Evolutionary conservation across 2,888 invertebrate species (phyloP).

Genomic region (Punctoribates punctum): DNA sequence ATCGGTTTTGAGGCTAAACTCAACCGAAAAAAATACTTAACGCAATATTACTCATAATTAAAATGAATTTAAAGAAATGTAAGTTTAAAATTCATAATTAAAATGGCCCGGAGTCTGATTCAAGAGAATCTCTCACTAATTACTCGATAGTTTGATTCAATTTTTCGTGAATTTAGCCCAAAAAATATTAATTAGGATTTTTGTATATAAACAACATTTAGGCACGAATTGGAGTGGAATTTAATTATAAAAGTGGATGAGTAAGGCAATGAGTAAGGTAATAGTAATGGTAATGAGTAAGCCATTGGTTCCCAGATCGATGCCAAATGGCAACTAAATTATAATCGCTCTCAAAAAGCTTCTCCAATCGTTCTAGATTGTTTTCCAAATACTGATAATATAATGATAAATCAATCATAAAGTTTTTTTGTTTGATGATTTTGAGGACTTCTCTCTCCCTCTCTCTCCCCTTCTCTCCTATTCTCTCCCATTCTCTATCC

Average conservation of each 20-base stretch:
- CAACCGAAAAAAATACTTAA: neutral
- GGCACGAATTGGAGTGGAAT: neutral
- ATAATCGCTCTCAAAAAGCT: too few species aligned
- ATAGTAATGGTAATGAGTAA: too few species aligned
- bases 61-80: neutral
- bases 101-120: neutral
- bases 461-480: too few species aligned
- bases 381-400: neutral
- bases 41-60: neutral
- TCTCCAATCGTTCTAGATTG: neutral
- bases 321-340: too few species aligned
- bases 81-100: neutral
- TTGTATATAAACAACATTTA: neutral
- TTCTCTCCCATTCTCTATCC: too few species aligned
- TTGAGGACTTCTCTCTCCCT: neutral
- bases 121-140: neutral
- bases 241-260: neutral
- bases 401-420: neutral
- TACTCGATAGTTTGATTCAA: neutral
- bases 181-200: neutral
- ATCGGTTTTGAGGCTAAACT: slow-evolving; percentile 5
- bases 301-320: too few species aligned
- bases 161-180: slow-evolving; percentile 5
- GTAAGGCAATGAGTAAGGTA: too few species aligned
- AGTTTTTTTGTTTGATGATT: neutral